phyloP scores from a whole-genome alignment of 2,113 vertebrate species.

The Epinephelus fuscoguttatus region DNA sequence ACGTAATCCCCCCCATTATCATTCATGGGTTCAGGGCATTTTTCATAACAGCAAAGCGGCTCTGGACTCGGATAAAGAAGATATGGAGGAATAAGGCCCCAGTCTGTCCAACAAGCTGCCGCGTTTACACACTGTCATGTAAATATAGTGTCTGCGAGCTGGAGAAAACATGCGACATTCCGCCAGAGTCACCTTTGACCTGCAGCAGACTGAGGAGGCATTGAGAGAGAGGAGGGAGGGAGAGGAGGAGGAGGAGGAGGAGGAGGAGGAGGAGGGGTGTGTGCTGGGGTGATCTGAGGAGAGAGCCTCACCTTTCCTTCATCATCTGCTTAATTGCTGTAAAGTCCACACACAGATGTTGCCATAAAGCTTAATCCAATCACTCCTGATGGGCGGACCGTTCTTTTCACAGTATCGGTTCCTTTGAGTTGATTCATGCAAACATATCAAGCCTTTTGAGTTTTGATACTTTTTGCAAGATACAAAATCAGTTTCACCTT shows the following conservation, averaged over 20 bases:
- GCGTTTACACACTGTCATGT: constrained; percentile 7
- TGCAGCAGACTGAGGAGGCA: constrained; percentile 18
- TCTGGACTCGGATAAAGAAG: constrained; percentile 18
- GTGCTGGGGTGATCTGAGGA: constrained; percentile 30
- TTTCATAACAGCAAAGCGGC: constrained; percentile 33
- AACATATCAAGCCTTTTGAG: too few relatives aligned
- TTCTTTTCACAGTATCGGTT: too few relatives aligned
- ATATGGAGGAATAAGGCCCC: neutral
- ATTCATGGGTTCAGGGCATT: constrained; percentile 58
- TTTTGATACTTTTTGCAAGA: too few relatives aligned
- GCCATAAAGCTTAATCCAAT: constrained; percentile 33
- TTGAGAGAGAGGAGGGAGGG: constrained; percentile 4
- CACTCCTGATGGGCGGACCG: neutral
- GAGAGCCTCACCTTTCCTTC: constrained; percentile 13
- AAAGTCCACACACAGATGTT: constrained; percentile 7
- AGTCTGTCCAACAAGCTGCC: neutral
- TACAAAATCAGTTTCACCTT: too few relatives aligned
- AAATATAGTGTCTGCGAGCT: constrained; percentile 12
- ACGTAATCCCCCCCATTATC: constrained; percentile 56
- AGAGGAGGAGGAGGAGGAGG: neutral
- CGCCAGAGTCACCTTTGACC: constrained; percentile 62
- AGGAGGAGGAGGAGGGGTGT: neutral
- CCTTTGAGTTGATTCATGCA: too few relatives aligned
- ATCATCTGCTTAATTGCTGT: constrained; percentile 24
- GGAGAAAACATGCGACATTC: constrained; percentile 66